Evolutionary conservation across 2,113 vertebrate genomes (phyloP), one percentile per base, ranked within the genome.

Genomic region (Phodopus roborovskii): DNA sequence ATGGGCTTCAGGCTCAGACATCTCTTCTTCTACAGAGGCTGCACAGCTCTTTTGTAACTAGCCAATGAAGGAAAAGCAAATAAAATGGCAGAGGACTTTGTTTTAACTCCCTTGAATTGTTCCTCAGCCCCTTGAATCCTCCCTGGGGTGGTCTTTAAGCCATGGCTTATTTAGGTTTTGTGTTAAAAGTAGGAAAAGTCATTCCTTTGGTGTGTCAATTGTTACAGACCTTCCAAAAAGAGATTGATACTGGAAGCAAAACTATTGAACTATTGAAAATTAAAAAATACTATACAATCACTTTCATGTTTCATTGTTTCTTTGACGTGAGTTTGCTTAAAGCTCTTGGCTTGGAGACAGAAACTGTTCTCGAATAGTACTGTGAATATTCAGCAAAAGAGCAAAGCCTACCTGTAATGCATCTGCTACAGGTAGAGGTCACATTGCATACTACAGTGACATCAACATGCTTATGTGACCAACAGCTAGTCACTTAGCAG

Each of bases 151-250:
- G 91, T 53, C 12, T 24, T 86, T 68, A 90, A 83, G 58, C 48
- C 10, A 91, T 9, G 36, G 5, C 36, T 87, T 84, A 58, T 56
- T 60, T 70, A 74, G 20, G 20, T 68, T 96, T 87, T 79, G 22
- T 82, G n/a, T 88, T 88, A 90, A 85, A 96, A 36, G 60, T 16
- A 53, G 45, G n/a, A 81, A 94, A 91, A 95, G 28, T 3, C 45
- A 30, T 28, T 42, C 28, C 28, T 94, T 88, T 50, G 53, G 8
- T 19, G 78, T 73, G 19, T 16, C 75, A 56, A 30, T 42, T 10
- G 36, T 58, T 45, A 1, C 20, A 58, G 50, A 22, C 36, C 26
- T 42, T 62, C 13, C 5, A 45, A 62, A 88, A 6, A 84, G 78
- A 82, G 82, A 88, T 39, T 50, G 39, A 22, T 60, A 60, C 45